phyloP scores from a whole-genome alignment of 2,113 vertebrate genomes.

The Phalacrocorax carbo region DNA sequence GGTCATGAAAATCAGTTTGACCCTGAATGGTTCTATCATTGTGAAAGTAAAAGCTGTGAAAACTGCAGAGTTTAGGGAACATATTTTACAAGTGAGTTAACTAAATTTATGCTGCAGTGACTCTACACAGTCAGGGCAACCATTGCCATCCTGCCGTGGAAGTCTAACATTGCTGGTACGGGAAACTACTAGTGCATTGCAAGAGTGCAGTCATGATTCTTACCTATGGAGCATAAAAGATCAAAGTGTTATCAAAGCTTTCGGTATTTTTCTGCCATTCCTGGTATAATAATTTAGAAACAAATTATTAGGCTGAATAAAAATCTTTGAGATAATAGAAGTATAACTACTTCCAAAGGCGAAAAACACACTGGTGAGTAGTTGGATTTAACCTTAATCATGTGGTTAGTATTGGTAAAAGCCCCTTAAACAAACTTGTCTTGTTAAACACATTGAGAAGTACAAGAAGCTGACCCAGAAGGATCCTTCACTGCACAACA shows the following conservation, averaged over 20 bases:
- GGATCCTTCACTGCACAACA: neutral
- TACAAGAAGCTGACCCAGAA: conserved; percentile 27
- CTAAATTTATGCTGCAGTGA: neutral
- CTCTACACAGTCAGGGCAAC: neutral
- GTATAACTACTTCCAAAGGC: neutral
- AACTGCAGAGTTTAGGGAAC: neutral
- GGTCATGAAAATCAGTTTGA: neutral
- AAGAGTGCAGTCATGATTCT: neutral
- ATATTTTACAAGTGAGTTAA: neutral
- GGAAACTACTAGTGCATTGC: neutral
- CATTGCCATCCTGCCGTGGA: neutral
- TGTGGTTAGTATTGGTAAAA: neutral
- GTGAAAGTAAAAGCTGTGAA: neutral
- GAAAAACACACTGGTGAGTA: neutral
- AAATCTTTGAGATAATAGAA: neutral
- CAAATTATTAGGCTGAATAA: neutral
- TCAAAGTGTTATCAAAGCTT: neutral
- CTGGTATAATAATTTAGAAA: neutral
- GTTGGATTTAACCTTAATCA: neutral
- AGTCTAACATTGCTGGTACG: neutral
- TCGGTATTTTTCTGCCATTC: neutral
- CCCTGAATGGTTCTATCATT: neutral
- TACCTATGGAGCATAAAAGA: neutral
- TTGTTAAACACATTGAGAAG: neutral
- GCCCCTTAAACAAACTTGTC: conserved; percentile 19